Evolutionary conservation across 2,888 invertebrate genomes (phyloP), one percentile per base, ranked within the genome.

Genomic region (Drosophila mulleri): DNA sequence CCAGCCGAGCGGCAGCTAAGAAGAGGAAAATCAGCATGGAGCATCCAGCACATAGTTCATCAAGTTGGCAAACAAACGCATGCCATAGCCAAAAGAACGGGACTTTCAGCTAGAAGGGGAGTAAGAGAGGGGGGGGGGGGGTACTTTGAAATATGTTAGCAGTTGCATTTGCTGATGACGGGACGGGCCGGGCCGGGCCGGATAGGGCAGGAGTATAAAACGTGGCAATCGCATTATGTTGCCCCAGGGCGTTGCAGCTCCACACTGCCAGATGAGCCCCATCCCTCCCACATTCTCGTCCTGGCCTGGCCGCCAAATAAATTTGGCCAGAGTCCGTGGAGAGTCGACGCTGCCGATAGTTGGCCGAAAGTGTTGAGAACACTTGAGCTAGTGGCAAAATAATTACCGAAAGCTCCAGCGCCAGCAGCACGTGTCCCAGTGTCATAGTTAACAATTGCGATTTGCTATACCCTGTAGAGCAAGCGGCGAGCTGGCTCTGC

Each of bases 31-130:
- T 78, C 75, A 70, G 64, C 61, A 47, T 53, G 57, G 37, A 67
- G 72, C 70, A 66, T 66, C 45, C 45, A 45, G 45, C 45, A 23
- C 82, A 87, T 83, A 83, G 88, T 84, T 83, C 70, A 84, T 84
- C 82, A 83, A 84, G 79, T 77, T 73, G 61, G 82, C 79, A 82
- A 88, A 84, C 85, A 88, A 79, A 84, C 82, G 82, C 77, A 72
- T 84, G 69, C 79, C 83, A 78, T n/a, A 48, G 65, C 70, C 47
- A 29, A 20, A 20, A 18, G 42, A 23, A 29, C 14, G 18, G 53
- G 48, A 41, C 39, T 66, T 32, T 26, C 32, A 14, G 42, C 20
- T 32, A 29, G 29, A 26, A n/a, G 18, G n/a, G n/a, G n/a, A 14
- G 42, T 16, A 20, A 29, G 29, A 23, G 20, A 23, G 20, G 20